Evolutionary conservation across 2,888 invertebrate genomes (phyloP).

Genomic region (Cerastoderma edule): DNA sequence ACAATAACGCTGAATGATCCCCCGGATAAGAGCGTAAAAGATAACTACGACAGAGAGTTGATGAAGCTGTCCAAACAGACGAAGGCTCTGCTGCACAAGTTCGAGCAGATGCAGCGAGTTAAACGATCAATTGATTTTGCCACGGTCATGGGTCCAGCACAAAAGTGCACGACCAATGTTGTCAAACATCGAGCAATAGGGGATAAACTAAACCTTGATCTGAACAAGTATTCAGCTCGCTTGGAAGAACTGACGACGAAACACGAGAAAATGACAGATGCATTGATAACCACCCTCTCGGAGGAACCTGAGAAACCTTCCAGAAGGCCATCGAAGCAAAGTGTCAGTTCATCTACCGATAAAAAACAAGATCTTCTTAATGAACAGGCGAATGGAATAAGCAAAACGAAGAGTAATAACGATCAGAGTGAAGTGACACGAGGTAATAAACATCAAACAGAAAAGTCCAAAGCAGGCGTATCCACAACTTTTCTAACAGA

Average conservation of each 20-base stretch:
- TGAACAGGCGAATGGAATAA: no score
- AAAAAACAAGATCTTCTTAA: no score
- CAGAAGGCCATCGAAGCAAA: no score
- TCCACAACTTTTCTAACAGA: slow-evolving; percentile 7
- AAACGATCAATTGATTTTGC: slow-evolving; percentile 51
- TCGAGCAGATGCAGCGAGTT: slow-evolving; percentile 46
- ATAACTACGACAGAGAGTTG: slow-evolving; percentile 49
- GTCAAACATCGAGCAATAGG: slow-evolving; percentile 43
- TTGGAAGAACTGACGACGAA: slow-evolving; percentile 52
- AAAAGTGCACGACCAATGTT: slow-evolving; percentile 35
- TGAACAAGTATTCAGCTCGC: slow-evolving; percentile 52
- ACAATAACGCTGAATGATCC: slow-evolving; percentile 34
- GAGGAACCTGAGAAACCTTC: neutral
- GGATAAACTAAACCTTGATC: slow-evolving; percentile 50
- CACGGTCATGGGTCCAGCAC: slow-evolving; percentile 44
- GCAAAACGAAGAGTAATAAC: no score
- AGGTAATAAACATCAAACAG: no score
- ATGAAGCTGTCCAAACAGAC: slow-evolving; percentile 50
- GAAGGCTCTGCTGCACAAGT: slow-evolving; percentile 46
- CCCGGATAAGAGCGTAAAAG: slow-evolving; percentile 16
- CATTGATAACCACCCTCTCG: neutral
- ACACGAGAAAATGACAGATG: slow-evolving; percentile 32
- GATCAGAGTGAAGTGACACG: no score
- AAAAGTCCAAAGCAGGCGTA: no score
- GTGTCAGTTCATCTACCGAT: no score